Conservation (phyloP, 2,797 vertebrate species). For the Momotus momota region DNA sequence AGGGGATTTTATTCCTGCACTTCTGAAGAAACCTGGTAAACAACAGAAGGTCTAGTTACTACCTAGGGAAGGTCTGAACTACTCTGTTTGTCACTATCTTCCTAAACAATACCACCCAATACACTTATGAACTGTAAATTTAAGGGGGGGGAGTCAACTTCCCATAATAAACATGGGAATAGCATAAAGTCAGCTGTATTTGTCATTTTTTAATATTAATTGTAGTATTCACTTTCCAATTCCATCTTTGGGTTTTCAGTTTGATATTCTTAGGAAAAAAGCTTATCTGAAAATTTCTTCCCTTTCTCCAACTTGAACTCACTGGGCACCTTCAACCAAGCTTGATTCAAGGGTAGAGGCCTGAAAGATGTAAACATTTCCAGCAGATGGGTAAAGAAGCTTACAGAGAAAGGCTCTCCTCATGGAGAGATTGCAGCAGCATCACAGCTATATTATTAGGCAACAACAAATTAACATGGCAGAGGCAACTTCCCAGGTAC, state of each 20-base stretch:
- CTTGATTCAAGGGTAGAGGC: not conserved
- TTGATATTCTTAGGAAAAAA: not conserved
- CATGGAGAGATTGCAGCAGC: not conserved
- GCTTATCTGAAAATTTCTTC: not conserved
- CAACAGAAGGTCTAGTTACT: not conserved
- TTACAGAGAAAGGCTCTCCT: not conserved
- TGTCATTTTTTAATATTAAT: not conserved
- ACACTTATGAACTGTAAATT: not conserved
- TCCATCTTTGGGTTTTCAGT: not conserved
- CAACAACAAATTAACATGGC: not conserved
- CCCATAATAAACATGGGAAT: not conserved
- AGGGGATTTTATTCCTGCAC: not conserved
- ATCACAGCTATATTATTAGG: not conserved
- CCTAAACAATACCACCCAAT: not conserved
- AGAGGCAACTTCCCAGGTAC: not conserved
- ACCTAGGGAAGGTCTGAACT: not conserved
- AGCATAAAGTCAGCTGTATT: not conserved
- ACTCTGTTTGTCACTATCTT: not conserved
- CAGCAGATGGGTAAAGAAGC: not conserved
- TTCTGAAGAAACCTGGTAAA: slow-evolving; percentile 13
- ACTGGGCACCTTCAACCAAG: not conserved
- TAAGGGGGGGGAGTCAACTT: not conserved
- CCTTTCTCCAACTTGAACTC: not conserved
- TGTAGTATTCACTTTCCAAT: not conserved
- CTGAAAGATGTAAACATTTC: not conserved